Base-by-base conservation (phyloP, 2,888 invertebrate genomes). In the Phengaris arion region DNA sequence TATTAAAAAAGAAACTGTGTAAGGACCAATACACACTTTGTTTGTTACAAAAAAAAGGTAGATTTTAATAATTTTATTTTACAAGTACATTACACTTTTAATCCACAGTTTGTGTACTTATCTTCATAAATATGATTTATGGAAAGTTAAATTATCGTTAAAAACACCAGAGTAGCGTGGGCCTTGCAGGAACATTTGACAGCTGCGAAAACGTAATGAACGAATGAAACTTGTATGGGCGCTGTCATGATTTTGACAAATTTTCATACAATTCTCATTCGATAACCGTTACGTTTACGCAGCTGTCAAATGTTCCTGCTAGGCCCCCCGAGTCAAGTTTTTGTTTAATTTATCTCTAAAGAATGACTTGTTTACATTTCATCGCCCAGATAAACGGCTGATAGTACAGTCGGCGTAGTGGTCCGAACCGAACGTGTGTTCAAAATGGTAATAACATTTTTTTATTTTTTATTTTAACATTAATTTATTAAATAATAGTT, bases 371-470 rank as follows among this genome's bases (percentile, higher is more conserved):
- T 57, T 57, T 57, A 57, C 35, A 35, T 35, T 35, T 1, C 57
- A 57, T 15, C 8, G 15, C 7, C 8, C 74, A 69, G 54, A 74
- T 70, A 51, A 51, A 46, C 2, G 45, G 46, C 55, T 15, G 74
- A 74, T 74, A 51, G 51, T 46, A 48, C 15, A 15, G 69, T 51
- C 68, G n/a, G 13, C 45, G 13, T 13, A 7, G 69, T 10, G n/a
- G 68, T 46, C 46, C 7, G 3, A 70, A 70, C 9, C 15, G 7
- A 70, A 70, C 69, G 48, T 35, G 35, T 35, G 35, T 35, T 12
- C 51, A 74, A 74, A 45, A 74, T 74, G 74, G 74, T 74, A 48
- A 74, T n/a, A 59, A 46, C 6, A 48, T n/a, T n/a, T n/a, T n/a
- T n/a, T n/a, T n/a, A n/a, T n/a, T n/a, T n/a, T n/a, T n/a, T n/a